Evolutionary conservation across 1,140 invertebrate species (phyloP).

Genomic region (Triops cancriformis): DNA sequence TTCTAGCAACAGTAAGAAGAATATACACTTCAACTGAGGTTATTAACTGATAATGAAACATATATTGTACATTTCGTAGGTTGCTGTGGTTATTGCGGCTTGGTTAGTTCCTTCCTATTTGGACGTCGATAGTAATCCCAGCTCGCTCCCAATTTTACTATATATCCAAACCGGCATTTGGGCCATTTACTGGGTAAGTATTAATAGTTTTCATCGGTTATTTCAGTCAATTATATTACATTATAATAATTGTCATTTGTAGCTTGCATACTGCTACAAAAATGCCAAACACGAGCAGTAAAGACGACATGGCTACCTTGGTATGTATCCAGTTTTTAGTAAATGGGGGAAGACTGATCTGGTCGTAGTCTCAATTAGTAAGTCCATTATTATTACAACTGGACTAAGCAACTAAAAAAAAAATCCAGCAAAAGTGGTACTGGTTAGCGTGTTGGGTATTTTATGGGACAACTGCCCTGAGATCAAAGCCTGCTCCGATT

Average conservation of each 20-base stretch:
- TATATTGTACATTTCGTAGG: neutral
- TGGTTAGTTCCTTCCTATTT: neutral
- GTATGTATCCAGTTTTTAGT: neutral
- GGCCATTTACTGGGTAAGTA: neutral
- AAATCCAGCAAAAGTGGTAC: neutral
- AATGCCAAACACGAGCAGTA: neutral
- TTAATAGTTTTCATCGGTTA: neutral
- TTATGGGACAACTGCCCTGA: conserved; percentile 11
- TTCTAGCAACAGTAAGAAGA: neutral
- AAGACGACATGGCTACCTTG: neutral
- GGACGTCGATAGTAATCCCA: neutral
- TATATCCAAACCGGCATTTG: neutral
- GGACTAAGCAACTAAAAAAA: too few species aligned
- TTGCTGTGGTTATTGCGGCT: neutral
- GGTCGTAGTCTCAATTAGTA: neutral
- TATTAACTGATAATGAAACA: too few species aligned
- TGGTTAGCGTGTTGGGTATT: neutral
- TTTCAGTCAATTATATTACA: neutral
- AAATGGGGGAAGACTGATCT: neutral
- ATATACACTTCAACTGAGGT: neutral
- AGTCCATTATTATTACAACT: neutral
- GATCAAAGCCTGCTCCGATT: conserved; percentile 7
- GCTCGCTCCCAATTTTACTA: neutral
- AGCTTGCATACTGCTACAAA: neutral
- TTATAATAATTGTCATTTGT: neutral